A percentile compares a stretch with the other conserved stretches of the same genome.
Conservation (phyloP, 2,888 invertebrate species). For the Sturmia bella region DNA sequence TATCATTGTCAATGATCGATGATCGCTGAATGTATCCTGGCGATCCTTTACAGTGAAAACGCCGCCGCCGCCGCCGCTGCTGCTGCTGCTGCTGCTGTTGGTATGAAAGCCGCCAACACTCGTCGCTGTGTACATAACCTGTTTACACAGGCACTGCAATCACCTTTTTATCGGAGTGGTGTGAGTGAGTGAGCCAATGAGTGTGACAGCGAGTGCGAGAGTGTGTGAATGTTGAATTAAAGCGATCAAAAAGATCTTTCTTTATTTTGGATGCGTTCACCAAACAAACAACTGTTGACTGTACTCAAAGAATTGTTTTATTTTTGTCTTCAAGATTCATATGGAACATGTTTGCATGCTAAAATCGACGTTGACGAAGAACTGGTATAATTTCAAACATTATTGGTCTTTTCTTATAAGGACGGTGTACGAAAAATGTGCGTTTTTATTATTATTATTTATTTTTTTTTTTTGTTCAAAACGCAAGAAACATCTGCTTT, state of each 20-base stretch:
- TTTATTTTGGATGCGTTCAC: constrained; percentile 47
- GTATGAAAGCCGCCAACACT: constrained; percentile 61
- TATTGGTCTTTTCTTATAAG: constrained; percentile 57
- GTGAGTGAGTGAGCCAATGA: too few species aligned
- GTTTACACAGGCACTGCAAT: constrained; percentile 46
- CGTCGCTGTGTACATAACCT: constrained; percentile 45
- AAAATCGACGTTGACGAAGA: constrained; percentile 31
- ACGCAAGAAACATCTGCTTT: constrained; percentile 61
- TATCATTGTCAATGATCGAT: constrained; percentile 58
- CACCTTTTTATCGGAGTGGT: constrained; percentile 2
- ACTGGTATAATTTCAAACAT: constrained; percentile 45
- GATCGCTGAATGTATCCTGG: constrained; percentile 50
- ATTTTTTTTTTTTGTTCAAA: constrained; percentile 16
- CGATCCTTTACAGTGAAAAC: constrained; percentile 59
- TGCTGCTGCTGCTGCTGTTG: too few species aligned
- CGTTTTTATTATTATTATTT: constrained; percentile 5
- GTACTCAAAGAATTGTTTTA: constrained; percentile 42
- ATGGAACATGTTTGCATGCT: constrained; percentile 47
- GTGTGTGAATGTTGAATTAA: background rate
- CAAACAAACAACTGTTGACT: constrained; percentile 62
- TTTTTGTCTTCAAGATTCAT: constrained; percentile 14
- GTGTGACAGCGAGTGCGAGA: constrained; percentile 5
- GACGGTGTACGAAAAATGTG: constrained; percentile 35
- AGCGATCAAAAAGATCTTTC: constrained; percentile 15
- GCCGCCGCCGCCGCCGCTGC: too few species aligned